Conservation (phyloP, 1,140 invertebrate species). For the Lepeophtheirus salmonis region DNA sequence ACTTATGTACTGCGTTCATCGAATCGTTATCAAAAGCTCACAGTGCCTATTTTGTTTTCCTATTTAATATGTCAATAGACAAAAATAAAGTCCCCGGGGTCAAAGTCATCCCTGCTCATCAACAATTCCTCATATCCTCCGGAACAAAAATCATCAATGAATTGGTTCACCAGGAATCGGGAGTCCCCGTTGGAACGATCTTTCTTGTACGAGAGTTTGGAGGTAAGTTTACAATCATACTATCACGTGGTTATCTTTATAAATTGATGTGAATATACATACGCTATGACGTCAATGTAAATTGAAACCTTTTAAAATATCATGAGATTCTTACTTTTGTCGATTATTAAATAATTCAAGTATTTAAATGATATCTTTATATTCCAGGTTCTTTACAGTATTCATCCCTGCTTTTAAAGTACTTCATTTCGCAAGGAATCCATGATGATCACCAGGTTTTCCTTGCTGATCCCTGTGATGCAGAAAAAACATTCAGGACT, state of each 20-base stretch:
- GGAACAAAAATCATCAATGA: not conserved
- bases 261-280: not conserved
- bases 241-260: not conserved
- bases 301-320: no score
- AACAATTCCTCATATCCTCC: not conserved
- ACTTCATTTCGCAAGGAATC: not conserved
- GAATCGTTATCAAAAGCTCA: no score
- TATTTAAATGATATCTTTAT: no score
- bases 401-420: not conserved
- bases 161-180: not conserved
- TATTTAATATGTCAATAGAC: not conserved
- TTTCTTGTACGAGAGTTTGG: not conserved
- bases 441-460: not conserved
- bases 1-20: no score
- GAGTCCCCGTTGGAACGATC: not conserved
- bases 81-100: not conserved
- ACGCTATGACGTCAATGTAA: not conserved
- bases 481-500: not conserved
- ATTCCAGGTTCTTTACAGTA: not conserved
- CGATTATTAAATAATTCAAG: no score
- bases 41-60: no score
- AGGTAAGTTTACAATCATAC: no score
- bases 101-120: not conserved
- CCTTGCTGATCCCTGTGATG: not conserved
- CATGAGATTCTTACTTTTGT: no score